Conservation (phyloP, 1,140 invertebrate genomes). For the Pteromalus puparum region DNA sequence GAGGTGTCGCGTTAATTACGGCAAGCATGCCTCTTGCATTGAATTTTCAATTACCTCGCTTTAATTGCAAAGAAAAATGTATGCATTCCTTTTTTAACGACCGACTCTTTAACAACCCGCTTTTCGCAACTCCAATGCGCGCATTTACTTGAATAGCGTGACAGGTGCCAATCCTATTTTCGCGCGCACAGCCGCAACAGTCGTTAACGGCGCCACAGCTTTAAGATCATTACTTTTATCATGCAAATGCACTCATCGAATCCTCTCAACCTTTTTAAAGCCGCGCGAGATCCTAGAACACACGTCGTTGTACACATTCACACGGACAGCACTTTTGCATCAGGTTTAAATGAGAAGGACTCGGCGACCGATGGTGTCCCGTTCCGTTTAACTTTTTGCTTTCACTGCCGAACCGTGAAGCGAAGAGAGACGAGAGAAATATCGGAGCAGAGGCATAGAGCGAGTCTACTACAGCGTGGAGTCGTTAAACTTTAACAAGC, state of each 20-base stretch:
- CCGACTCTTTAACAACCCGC: background rate
- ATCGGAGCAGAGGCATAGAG: constrained; percentile 11
- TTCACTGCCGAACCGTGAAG: constrained; percentile 33
- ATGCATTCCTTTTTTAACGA: background rate
- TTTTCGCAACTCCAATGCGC: background rate
- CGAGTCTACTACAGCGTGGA: background rate
- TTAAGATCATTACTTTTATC: constrained; percentile 40
- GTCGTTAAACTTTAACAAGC: constrained; percentile 52
- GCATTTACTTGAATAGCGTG: constrained; percentile 25
- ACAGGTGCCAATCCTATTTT: constrained; percentile 20
- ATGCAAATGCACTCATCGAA: constrained; percentile 23
- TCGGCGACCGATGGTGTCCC: constrained; percentile 25
- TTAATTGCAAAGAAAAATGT: background rate
- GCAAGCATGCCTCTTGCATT: background rate
- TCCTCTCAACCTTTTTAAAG: background rate
- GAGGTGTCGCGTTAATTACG: background rate
- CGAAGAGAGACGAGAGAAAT: constrained; percentile 24
- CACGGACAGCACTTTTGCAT: background rate
- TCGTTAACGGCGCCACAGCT: background rate
- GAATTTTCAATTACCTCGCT: background rate
- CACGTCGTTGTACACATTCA: too few relatives aligned
- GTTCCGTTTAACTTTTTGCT: constrained; percentile 48
- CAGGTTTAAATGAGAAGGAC: background rate
- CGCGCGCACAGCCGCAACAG: constrained; percentile 4
- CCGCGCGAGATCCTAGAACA: background rate